A percentile compares a stretch with the other conserved stretches of the same genome.
These are phyloP conservation scores for Ephestia elutella DNA, from an alignment of 1,140 invertebrate species.

Conservation along the genomic window DNA sequence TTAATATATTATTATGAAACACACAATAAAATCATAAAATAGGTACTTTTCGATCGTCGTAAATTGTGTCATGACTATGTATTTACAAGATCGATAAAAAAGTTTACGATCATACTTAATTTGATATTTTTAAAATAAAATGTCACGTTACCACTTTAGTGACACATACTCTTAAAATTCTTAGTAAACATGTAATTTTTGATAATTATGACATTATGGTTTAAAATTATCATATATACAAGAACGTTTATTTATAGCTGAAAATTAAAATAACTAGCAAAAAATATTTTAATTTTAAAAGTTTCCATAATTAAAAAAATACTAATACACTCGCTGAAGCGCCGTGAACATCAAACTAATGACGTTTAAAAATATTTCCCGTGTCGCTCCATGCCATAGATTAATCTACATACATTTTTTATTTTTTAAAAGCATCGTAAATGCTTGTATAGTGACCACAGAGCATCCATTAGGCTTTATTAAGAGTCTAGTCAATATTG, in stretches of 20 bases:
- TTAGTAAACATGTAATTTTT: no score
- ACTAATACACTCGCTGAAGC: constrained; percentile 6
- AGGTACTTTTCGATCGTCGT: no score
- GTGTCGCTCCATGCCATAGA: constrained; percentile 56
- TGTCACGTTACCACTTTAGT: background rate
- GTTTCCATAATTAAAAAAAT: constrained; percentile 2
- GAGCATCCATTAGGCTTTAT: constrained; percentile 57
- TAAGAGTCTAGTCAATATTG: constrained; percentile 57
- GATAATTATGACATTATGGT: no score
- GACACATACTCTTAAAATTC: no score
- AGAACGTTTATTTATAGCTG: no score
- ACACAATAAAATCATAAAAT: no score
- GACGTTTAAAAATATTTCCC: constrained; percentile 69
- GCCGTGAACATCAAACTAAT: constrained; percentile 39
- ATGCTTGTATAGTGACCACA: constrained; percentile 32
- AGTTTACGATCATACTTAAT: background rate
- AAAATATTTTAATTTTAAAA: background rate
- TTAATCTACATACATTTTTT: constrained; percentile 59
- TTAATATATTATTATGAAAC: no score
- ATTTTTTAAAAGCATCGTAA: constrained; percentile 45
- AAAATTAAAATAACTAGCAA: no score
- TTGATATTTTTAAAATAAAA: background rate
- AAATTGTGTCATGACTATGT: no score
- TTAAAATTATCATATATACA: no score
- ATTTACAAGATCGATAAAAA: no score